Percentiles rank a stretch among this genome's conserved stretches.
Conservation (phyloP, 1,140 invertebrate genomes). For the Anadara kagoshimensis region DNA sequence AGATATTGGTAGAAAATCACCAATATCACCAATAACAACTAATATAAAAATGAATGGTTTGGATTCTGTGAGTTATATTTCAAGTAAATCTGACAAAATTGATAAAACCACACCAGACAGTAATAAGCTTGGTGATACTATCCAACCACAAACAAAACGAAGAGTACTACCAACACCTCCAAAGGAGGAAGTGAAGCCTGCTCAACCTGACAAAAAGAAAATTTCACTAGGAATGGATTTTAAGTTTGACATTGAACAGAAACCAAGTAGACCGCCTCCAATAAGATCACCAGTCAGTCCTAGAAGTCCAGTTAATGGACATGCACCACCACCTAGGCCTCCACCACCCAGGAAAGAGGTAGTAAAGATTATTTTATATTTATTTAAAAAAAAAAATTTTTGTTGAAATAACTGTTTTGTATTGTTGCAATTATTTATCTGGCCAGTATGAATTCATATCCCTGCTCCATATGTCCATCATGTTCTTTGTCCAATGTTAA, state of each 20-base stretch:
- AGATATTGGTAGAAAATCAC: no score
- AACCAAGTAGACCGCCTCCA: slow-evolving; percentile 29
- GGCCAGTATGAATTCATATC: no score
- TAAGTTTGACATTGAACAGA: slow-evolving; percentile 34
- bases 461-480: no score
- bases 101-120: background rate
- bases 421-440: no score
- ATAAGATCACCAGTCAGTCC: background rate
- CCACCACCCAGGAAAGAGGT: slow-evolving; percentile 16
- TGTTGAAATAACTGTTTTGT: no score
- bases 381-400: no score
- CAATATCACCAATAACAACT: background rate
- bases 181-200: no score
- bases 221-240: slow-evolving; percentile 23
- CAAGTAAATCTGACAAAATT: background rate
- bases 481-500: no score
- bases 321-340: slow-evolving; percentile 1
- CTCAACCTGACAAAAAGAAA: slow-evolving; percentile 28
- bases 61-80: background rate
- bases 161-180: no score
- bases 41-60: background rate
- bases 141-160: no score
- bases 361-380: no score
- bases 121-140: background rate
- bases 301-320: background rate